phyloP scores from a whole-genome alignment of 1,140 invertebrate genomes.

The Thalassaphorura encarpata region DNA sequence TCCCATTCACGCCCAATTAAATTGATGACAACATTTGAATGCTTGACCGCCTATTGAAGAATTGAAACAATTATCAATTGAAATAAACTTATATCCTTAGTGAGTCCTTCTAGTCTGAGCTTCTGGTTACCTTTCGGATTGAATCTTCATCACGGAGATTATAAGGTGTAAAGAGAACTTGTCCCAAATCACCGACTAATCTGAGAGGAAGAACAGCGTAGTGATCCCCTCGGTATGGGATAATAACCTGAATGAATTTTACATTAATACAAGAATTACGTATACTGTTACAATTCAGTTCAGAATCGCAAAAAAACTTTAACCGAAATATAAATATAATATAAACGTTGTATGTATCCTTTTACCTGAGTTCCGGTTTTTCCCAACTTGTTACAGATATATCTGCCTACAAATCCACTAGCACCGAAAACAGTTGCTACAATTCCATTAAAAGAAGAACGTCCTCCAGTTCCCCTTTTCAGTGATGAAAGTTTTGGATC shows the following conservation, averaged over 20 bases:
- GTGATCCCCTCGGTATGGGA: conserved; percentile 82
- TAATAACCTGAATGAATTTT: conserved; percentile 56
- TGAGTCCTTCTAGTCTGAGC: not conserved
- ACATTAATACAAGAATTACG: not conserved
- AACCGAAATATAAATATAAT: not conserved
- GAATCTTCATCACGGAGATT: conserved; percentile 78
- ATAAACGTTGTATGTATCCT: not conserved
- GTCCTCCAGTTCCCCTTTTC: conserved; percentile 81
- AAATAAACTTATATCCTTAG: not conserved
- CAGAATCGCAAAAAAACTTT: conserved; percentile 1
- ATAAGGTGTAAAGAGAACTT: conserved; percentile 83
- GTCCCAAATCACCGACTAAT: conserved; percentile 85
- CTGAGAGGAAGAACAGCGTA: conserved; percentile 67
- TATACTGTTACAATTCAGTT: not conserved
- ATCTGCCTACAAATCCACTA: conserved; percentile 74
- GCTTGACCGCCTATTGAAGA: conserved; percentile 56
- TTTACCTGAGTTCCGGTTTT: conserved; percentile 70
- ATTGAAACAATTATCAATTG: not conserved
- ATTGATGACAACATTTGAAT: conserved; percentile 98
- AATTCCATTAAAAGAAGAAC: conserved; percentile 90
- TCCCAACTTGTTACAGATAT: conserved; percentile 78
- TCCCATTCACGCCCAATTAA: conserved; percentile 83
- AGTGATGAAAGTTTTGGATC: conserved; percentile 49
- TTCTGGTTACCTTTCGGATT: conserved; percentile 50
- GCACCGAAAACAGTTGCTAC: conserved; percentile 95